Evolutionary conservation across 2,113 vertebrate genomes (phyloP).

Genomic region (Dicerorhinus sumatrensis): DNA sequence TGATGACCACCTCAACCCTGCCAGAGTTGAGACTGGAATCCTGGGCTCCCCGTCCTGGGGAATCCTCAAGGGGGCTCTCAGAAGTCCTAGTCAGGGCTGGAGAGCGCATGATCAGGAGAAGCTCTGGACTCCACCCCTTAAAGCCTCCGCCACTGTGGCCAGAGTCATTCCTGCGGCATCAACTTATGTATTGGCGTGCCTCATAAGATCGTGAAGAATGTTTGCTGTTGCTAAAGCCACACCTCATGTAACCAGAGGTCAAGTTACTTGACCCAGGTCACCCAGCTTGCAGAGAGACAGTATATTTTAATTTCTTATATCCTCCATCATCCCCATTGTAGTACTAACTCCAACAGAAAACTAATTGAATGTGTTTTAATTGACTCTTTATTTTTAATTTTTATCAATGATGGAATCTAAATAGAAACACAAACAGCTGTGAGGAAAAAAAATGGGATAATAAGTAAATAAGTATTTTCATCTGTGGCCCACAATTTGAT

Average conservation of each 20-base stretch:
- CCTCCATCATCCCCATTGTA: not conserved
- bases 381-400: not conserved
- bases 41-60: not conserved
- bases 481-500: not conserved
- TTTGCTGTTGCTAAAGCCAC: not conserved
- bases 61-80: not conserved
- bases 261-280: not conserved
- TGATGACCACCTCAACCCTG: not conserved
- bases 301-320: not conserved
- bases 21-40: not conserved
- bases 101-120: not conserved
- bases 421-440: not conserved
- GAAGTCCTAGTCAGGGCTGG: not conserved
- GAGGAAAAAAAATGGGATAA: not conserved
- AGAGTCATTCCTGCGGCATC: not conserved
- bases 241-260: not conserved
- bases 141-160: fast-evolving
- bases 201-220: not conserved
- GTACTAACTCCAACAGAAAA: conserved; percentile 15
- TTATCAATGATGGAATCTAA: conserved; percentile 22
- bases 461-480: conserved; percentile 24
- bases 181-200: not conserved
- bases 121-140: too few relatives aligned
- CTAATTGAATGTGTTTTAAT: not conserved
- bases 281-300: not conserved